Base-by-base conservation (phyloP, 2,888 invertebrate genomes). In the Nysson spinosus region DNA sequence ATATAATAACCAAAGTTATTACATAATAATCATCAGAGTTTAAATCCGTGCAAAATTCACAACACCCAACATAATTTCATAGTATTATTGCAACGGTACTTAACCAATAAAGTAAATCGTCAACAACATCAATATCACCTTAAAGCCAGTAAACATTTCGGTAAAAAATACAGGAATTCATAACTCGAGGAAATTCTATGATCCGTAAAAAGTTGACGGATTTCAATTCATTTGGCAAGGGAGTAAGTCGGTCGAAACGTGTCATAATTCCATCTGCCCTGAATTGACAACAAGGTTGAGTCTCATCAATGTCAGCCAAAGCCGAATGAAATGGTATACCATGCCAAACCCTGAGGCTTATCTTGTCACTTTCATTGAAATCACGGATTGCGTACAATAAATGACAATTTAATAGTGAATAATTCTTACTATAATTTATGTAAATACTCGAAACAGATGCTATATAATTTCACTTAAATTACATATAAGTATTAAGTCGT, bases 181-280 rank as follows among this genome's bases (percentile, higher is more conserved):
- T 24, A 7, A 2, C 1, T 5, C 24, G 24, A 24, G 9, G 9
- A 24, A 9, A 24, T 24, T 9, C 6, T 9, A 2, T n/a, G 30
- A 30, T n/a, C 4, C 9, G 9, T 30, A 11, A n/a, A 7, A 12
- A 3, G 4, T 12, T 7, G 34, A 34, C 2, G 26, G n/a, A 24
- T 4, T 12, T 24, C 37, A 55, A 40, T 37, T 60, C 34, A 54
- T 58, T 55, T 63, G 54, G 47, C 54, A 46, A 7, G 42, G 5
- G 20, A 1, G 12, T 26, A 26, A n/a, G 30, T 43, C 35, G 51
- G 55, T 35, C 35, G 58, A 49, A 43, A 50, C 26, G 11, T 52
- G 52, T 60, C 60, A 47, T 60, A 57, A 52, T 56, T 37, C 12
- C 26, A 34, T 47, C 22, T 7, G 14, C 19, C 35, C 26, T 19